Base-by-base conservation (phyloP, 2,888 invertebrate genomes). In the Eudemis profundana region DNA sequence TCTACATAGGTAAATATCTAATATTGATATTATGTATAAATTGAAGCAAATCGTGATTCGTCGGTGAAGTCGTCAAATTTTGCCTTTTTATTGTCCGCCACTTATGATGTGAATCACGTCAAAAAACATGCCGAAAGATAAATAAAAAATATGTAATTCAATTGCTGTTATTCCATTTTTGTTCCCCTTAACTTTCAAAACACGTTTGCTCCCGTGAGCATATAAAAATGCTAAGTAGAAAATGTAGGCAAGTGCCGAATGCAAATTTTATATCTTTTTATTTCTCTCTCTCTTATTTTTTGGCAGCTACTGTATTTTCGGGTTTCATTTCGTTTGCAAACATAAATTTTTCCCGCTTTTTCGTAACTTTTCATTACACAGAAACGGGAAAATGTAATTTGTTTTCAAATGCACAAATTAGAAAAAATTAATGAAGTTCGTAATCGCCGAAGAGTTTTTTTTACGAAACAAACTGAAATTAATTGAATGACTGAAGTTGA, bases 181-280 rank as follows among this genome's bases (percentile, higher is more conserved):
- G 73, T 78, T 78, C 78, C 81, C 72, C 76, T 83, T 82, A 81
- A 74, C 76, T 79, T 77, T 70, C 82, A 69, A 78, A 82, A 78
- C 85, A 82, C 85, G 83, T 82, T 75, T 72, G 68, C 72, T 77
- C 79, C 78, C 79, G 71, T 69, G 71, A 74, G 76, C 72, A 72
- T 77, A 82, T 82, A 84, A 85, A 83, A 85, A 85, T 82, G 81
- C 78, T 78, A 83, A 85, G 71, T 73, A 74, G 78, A 78, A 73
- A 74, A 65, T 73, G 72, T 75, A 72, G 73, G 73, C 78, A 75
- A 79, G 75, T 72, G 73, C 64, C 74, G 80, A 79, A 86, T 86
- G 82, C 77, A 83, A 86, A 87, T 86, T 80, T 81, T 75, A 80
- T 81, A 68, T 78, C 69, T 72, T 69, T 70, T 51, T 66, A 68